These are phyloP conservation scores for Caradrina clavipalpis DNA, from an alignment of 2,888 invertebrate genomes.

Conservation along the genomic window DNA sequence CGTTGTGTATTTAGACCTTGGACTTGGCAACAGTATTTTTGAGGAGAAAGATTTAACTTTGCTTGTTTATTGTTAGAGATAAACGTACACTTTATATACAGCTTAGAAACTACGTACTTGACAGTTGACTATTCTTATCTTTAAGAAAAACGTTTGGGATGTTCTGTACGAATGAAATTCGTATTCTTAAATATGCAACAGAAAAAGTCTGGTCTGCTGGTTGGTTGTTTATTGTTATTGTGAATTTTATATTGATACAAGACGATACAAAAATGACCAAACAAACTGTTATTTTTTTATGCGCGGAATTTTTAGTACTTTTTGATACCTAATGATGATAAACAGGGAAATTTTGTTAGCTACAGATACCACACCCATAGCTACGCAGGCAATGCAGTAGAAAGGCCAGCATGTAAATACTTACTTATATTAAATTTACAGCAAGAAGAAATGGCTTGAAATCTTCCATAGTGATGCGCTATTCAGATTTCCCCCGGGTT, in stretches of 20 bases:
- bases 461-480: slow-evolving; percentile 66
- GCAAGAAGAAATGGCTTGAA: slow-evolving; percentile 62
- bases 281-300: not conserved
- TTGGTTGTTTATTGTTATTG: not conserved
- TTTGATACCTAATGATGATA: not conserved
- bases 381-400: slow-evolving; percentile 17
- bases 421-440: slow-evolving; percentile 59
- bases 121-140: slow-evolving; percentile 21
- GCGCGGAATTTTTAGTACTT: not conserved
- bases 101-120: slow-evolving; percentile 37
- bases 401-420: slow-evolving; percentile 50
- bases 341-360: slow-evolving; percentile 30
- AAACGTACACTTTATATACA: slow-evolving; percentile 38
- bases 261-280: not conserved
- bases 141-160: slow-evolving; percentile 21
- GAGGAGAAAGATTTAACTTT: slow-evolving; percentile 6
- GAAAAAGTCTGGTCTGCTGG: not conserved
- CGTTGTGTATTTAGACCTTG: slow-evolving; percentile 11
- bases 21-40: slow-evolving; percentile 9
- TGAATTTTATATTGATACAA: not conserved
- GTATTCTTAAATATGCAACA: slow-evolving; percentile 30
- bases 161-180: slow-evolving; percentile 12
- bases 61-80: slow-evolving; percentile 16
- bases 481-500: slow-evolving; percentile 74
- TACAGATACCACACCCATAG: slow-evolving; percentile 6